Base-by-base conservation (phyloP, 2,888 invertebrate species). In the Cabera pusaria region DNA sequence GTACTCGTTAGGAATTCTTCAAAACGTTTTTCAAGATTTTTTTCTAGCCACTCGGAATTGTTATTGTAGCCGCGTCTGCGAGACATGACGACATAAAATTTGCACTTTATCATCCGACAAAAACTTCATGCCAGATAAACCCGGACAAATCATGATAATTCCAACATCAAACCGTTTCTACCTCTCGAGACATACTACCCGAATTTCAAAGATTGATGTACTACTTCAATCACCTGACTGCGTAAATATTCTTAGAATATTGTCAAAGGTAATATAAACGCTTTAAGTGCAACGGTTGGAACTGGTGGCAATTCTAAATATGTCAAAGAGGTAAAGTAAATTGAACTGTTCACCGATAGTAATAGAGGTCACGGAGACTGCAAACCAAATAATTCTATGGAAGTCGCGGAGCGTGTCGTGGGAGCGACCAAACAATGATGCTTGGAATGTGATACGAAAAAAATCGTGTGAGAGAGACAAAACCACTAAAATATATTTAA, bases 391-490 rank as follows among this genome's bases (percentile, higher is more conserved):
- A 44, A 52, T 52, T 48, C 35, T 48, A 51, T 61, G 53, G 52
- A 58, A 47, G 63, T 67, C 53, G 52, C 63, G 51, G 56, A 75
- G 67, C 82, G 73, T 72, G 72, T 66, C 79, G 68, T 82, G 83
- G 80, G 83, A 83, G 74, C 72, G 62, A 56, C 54, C 71, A 59
- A 74, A 79, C 82, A 82, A 81, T 79, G 73, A 66, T 49, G 68
- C 57, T 68, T 61, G 86, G 86, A 86, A 86, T 86, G 83, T 64
- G 69, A 73, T 69, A 74, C 66, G 63, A 73, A 80, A 77, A 59
- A 71, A 64, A 43, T 40, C 44, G 72, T 48, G 60, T 34, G 65
- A 70, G 60, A 37, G 71, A 67, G 64, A 49, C 14, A 60, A 27
- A 35, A 38, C 29, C n/a, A 35, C 6, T 8, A 31, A 36, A 42